Base-by-base conservation (phyloP, 2,797 vertebrate genomes). In the Oreonectes daqikongensis region DNA sequence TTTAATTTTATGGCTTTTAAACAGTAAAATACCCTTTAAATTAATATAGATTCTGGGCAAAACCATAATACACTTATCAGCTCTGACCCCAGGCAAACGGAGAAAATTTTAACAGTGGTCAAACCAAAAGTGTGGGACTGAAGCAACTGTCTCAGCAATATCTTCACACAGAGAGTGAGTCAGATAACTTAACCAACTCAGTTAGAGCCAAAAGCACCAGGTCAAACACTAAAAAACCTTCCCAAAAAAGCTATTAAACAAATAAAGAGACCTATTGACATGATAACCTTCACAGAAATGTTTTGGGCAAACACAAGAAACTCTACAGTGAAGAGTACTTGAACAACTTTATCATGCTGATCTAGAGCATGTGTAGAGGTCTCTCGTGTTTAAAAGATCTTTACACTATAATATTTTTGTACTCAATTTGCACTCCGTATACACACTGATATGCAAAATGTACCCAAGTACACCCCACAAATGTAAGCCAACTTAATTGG, bases 361-460 rank as follows among this genome's bases (percentile, higher is more conserved):
- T 53, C 20, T 12, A 20, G 52, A 53, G 22, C 20, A 24, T 24
- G 22, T 24, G 22, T 22, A 11, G 11, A 53, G 20, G 52, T 53
- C 20, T 53, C 22, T 11, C 3, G 20, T 24, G 52, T 46, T 48
- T 26, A 7, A 50, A 14, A 35, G 11, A 68, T 68, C 10, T 3
- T 14, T 53, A 35, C n/a, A 38, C 12, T 38, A 22, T 22, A 38
- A 38, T 9, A 38, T 20, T 28, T 18, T 30, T 15, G 26, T 18
- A 30, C 6, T 59, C 55, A 1, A 20, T 20, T 8, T 22, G 26
- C 17, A 59, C 28, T 32, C 3, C 18, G 11, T 52, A 50, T n/a
- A 63, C 38, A 50, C 5, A 48, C 69, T 69, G 50, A 70, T 48
- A 46, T 65, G 40, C 67, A 66, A 52, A 44, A 75, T 53, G 12